Base-by-base conservation (phyloP, 2,888 invertebrate species). In the Drosophila affinis region DNA sequence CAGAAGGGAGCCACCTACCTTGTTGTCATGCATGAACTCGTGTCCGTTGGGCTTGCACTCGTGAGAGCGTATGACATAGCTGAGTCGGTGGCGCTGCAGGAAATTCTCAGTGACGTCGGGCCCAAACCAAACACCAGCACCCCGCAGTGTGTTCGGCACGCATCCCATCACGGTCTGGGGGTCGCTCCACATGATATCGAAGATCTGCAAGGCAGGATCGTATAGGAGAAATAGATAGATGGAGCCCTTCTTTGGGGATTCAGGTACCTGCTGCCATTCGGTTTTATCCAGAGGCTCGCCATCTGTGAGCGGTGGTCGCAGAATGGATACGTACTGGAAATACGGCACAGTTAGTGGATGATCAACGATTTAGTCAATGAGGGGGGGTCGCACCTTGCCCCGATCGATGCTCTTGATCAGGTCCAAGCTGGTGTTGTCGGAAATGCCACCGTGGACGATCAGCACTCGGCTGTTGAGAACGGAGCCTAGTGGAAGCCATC, bases 21-120 rank as follows among this genome's bases (percentile, higher is more conserved):
- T 96, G 87, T 95, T 95, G 90, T 96, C 94, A 88, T 98, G 98
- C 59, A 95, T 94, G 80, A 96, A 94, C 92, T 98, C 98, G 91
- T 97, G 98, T 14, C 98, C 98, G 56, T 97, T 97, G 3, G 96
- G 95, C 92, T 98, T 98, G 92, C 98, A 98, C 91, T 98, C 98
- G 91, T 98, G 98, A 9, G 98, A 98, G 59, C 98, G 94, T 51
- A 98, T 95, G 9, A 98, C 93, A 86, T 96, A 95, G 75, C 95
- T 94, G 18, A 98, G 93, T 81, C 95, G 95, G 92, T 97, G 95
- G 88, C 95, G 95, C 83, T 95, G 94, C 17, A 98, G 93, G 89
- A 98, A 96, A 55, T 94, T 93, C 48, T 94, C 93, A 0, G 98
- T 97, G 54, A 98, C 95, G 90, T 98, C 98, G 0, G 98, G 97